These are phyloP conservation scores for Cordilura impudica DNA, from an alignment of 2,888 invertebrate genomes.

Conservation along the genomic window DNA sequence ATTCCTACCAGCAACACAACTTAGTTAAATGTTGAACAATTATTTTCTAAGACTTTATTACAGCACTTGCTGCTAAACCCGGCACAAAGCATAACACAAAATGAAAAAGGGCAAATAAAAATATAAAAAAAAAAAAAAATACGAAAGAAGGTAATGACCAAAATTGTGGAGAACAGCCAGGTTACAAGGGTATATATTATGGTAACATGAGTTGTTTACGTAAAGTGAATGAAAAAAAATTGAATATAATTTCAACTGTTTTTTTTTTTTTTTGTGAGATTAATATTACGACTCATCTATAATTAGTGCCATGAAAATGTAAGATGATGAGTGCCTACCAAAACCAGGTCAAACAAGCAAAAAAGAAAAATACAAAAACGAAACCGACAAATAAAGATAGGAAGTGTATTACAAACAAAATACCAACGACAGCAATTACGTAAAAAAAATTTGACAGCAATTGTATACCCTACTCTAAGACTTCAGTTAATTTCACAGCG, in stretches of 20 bases:
- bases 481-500: no score
- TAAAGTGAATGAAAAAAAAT: constrained; percentile 1
- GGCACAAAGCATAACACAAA: not conserved
- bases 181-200: constrained; percentile 11
- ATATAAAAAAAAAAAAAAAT: constrained; percentile 24
- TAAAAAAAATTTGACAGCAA: constrained; percentile 17
- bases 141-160: constrained; percentile 8
- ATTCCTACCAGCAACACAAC: constrained; percentile 1
- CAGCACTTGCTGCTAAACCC: constrained; percentile 6
- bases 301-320: constrained; percentile 50
- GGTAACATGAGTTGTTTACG: constrained; percentile 39
- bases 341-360: not conserved
- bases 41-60: constrained; percentile 50
- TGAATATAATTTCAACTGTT: constrained; percentile 33
- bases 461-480: not conserved
- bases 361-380: not conserved
- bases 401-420: constrained; percentile 15
- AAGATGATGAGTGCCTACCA: constrained; percentile 33
- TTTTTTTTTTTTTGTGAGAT: constrained; percentile 29
- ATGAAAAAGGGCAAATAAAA: constrained; percentile 10
- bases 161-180: constrained; percentile 7
- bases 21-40: constrained; percentile 59
- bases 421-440: constrained; percentile 22
- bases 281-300: constrained; percentile 50
- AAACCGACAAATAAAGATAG: not conserved